Conservation (phyloP, 2,113 vertebrate species). For the Gadus chalcogrammus region DNA sequence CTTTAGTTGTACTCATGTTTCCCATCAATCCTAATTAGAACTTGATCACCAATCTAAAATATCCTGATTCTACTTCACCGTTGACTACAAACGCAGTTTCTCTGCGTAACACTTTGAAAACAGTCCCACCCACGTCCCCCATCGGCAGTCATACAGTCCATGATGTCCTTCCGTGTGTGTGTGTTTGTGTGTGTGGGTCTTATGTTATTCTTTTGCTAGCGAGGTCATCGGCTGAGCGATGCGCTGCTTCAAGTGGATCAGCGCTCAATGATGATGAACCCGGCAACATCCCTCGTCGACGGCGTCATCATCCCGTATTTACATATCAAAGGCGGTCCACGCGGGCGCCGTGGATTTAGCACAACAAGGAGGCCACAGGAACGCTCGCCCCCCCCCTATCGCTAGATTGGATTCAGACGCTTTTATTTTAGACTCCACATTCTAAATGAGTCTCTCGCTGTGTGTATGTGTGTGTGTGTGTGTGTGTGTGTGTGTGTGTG, state of each 20-base stretch:
- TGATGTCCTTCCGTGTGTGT: not conserved
- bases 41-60: no score
- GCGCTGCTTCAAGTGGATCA: not conserved
- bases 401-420: constrained; percentile 12
- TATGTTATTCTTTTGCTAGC: no score
- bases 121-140: not conserved
- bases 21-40: no score
- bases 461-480: no score
- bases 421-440: constrained; percentile 1
- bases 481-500: no score
- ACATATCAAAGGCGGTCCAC: constrained; percentile 26
- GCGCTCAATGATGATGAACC: constrained; percentile 13
- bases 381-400: constrained; percentile 32
- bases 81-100: not conserved
- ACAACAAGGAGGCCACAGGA: constrained; percentile 6
- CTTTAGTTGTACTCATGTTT: no score
- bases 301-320: constrained; percentile 22
- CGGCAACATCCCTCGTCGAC: constrained; percentile 17
- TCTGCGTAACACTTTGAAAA: not conserved
- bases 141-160: no score
- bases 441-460: constrained; percentile 21
- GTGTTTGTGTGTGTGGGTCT: no score
- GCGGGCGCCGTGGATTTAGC: constrained; percentile 9
- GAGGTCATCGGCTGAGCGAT: not conserved
- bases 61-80: no score